Evolutionary conservation across 2,888 invertebrate genomes (phyloP), one percentile per base, ranked within the genome.

Genomic region (Hirtodrosophila trivittata): DNA sequence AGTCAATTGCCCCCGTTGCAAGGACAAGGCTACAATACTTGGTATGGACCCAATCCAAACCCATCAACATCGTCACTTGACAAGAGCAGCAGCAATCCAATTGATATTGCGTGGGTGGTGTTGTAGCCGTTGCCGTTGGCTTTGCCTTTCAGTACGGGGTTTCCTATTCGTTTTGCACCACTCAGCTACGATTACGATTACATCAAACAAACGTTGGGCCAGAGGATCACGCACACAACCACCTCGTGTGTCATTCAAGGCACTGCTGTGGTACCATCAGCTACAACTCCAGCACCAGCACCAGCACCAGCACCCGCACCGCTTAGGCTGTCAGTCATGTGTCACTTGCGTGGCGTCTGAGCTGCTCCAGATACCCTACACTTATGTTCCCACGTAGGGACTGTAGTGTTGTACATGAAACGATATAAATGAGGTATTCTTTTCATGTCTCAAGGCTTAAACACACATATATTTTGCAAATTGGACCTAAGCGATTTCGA

Each of bases 271-370:
- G 33, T 26, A 26, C 16, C 37, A 30, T 8, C 39, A 26, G 8
- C 18, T 45, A 41, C 45, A 60, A 59, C 52, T 57, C 35, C 9
- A 21, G 5, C n/a, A 30, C 25, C 30, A 28, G 13, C 13, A 28
- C 5, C 47, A 42, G 50, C 43, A 26, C 28, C 46, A 14, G 13
- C 28, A 52, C 47, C 52, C 33, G 28, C 35, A 60, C 50, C 56
- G 73, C 72, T 71, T 71, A 43, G 57, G 59, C 66, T 49, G 81
- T 72, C 81, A 68, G 64, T 77, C 75, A 71, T 41, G 38, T 77
- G 81, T 65, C 77, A 71, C 32, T 60, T 59, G 58, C 32, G 47
- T 49, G 66, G 51, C 63, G 21, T 58, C 60, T 51, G 33, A 38
- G 49, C 18, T 12, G 47, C 13, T 6, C 26, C 9, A 1, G 28